Evolutionary conservation across 2,888 invertebrate genomes (phyloP).

Genomic region (Metalampra italica): DNA sequence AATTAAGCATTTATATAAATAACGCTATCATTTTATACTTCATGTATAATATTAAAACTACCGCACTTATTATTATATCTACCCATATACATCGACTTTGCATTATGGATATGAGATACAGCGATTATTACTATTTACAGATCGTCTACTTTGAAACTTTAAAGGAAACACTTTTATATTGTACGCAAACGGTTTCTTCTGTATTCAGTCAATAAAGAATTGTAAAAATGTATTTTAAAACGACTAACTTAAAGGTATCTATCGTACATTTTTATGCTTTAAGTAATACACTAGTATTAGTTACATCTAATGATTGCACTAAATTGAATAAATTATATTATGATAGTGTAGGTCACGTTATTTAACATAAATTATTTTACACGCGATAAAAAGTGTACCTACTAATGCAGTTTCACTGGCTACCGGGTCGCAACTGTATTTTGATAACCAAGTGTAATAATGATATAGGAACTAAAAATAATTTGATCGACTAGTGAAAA

Average conservation of each 20-base stretch:
- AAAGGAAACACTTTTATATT: conserved; percentile 58
- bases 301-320: conserved; percentile 78
- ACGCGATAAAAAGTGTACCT: conserved; percentile 4
- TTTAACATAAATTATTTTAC: conserved; percentile 36
- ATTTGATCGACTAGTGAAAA: conserved; percentile 35
- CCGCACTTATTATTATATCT: conserved; percentile 52
- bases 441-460: conserved; percentile 2
- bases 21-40: conserved; percentile 70
- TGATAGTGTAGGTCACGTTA: conserved; percentile 62
- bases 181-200: conserved; percentile 56
- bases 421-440: conserved; percentile 11
- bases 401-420: conserved; percentile 35
- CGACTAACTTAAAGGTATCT: conserved; percentile 52
- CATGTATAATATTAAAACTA: conserved; percentile 67
- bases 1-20: conserved; percentile 76
- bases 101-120: conserved; percentile 60
- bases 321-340: conserved; percentile 76
- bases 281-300: conserved; percentile 53
- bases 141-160: conserved; percentile 49
- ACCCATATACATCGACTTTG: conserved; percentile 62
- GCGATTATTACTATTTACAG: conserved; percentile 59
- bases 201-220: conserved; percentile 68
- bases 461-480: conserved; percentile 45
- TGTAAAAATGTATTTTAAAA: conserved; percentile 61
- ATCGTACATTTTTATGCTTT: conserved; percentile 60